Conservation (phyloP, 2,888 invertebrate genomes). For the Sphaerophoria taeniata region DNA sequence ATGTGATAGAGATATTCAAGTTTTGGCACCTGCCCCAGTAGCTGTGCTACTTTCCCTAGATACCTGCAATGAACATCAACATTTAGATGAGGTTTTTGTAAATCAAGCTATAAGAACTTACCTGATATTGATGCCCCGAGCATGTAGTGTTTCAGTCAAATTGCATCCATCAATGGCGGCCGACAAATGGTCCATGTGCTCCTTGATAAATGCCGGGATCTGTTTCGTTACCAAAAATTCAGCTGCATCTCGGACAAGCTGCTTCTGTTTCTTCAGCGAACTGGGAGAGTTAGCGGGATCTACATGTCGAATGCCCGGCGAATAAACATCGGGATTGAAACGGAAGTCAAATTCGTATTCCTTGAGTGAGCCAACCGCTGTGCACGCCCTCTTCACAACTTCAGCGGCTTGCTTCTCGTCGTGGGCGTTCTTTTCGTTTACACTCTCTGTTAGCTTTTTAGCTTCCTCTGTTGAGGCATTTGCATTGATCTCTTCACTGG, state of each 20-base stretch:
- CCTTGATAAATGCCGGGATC: conserved; percentile 96
- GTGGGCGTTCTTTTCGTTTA: conserved; percentile 80
- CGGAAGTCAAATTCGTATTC: conserved; percentile 98
- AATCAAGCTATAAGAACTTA: conserved; percentile 19
- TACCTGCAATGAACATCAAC: conserved; percentile 85
- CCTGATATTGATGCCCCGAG: conserved; percentile 96
- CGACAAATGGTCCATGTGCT: conserved; percentile 94
- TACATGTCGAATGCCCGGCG: conserved; percentile 94
- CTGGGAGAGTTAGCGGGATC: conserved; percentile 87
- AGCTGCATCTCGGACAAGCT: conserved; percentile 96
- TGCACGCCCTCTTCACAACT: conserved; percentile 94
- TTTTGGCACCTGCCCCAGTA: conserved; percentile 90
- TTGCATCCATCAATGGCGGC: conserved; percentile 98
- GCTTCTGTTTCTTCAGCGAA: conserved; percentile 91
- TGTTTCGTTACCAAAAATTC: conserved; percentile 96
- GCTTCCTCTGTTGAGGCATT: conserved; percentile 77
- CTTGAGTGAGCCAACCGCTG: conserved; percentile 96
- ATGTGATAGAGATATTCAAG: conserved; percentile 95
- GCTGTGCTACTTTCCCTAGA: conserved; percentile 94
- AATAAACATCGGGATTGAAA: conserved; percentile 99
- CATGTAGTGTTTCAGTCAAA: conserved; percentile 96
- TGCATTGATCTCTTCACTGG: conserved; percentile 63
- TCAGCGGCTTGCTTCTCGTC: conserved; percentile 91
- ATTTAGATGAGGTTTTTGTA: background rate
- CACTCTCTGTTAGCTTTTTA: conserved; percentile 82